These are phyloP conservation scores for Lordiphosa andalusiaca DNA, from an alignment of 2,888 invertebrate species.

Conservation along the genomic window DNA sequence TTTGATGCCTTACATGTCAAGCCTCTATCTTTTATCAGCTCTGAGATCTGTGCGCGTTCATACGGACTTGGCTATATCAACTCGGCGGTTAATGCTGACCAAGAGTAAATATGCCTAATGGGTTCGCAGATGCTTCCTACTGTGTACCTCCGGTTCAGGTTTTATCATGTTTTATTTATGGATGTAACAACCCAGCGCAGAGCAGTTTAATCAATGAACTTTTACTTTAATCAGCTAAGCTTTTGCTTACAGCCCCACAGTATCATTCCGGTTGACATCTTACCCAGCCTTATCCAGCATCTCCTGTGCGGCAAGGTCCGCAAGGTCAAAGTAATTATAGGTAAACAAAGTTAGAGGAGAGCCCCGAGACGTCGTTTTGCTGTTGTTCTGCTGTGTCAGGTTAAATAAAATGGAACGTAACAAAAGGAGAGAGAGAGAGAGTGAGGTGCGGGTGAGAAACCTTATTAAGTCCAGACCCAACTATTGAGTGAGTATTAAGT, in stretches of 20 bases:
- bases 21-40: too few relatives aligned
- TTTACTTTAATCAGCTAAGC: neutral
- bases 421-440: slow-evolving; percentile 5
- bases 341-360: slow-evolving; percentile 38
- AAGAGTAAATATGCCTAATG: too few relatives aligned
- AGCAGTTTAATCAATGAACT: too few relatives aligned
- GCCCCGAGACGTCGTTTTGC: neutral
- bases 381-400: neutral
- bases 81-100: too few relatives aligned
- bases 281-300: neutral
- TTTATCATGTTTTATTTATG: too few relatives aligned
- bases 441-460: slow-evolving; percentile 10
- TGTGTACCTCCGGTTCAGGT: too few relatives aligned
- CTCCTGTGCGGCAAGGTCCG: neutral
- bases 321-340: slow-evolving; percentile 46
- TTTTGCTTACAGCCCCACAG: too few relatives aligned
- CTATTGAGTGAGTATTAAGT: slow-evolving; percentile 5
- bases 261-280: neutral
- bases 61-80: too few relatives aligned
- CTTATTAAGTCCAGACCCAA: slow-evolving; percentile 19
- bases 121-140: too few relatives aligned
- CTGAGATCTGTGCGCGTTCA: too few relatives aligned
- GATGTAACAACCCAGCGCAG: too few relatives aligned
- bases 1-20: too few relatives aligned
- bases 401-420: neutral